Base-by-base conservation (phyloP, 2,797 vertebrate genomes). In the Salarias fasciatus region DNA sequence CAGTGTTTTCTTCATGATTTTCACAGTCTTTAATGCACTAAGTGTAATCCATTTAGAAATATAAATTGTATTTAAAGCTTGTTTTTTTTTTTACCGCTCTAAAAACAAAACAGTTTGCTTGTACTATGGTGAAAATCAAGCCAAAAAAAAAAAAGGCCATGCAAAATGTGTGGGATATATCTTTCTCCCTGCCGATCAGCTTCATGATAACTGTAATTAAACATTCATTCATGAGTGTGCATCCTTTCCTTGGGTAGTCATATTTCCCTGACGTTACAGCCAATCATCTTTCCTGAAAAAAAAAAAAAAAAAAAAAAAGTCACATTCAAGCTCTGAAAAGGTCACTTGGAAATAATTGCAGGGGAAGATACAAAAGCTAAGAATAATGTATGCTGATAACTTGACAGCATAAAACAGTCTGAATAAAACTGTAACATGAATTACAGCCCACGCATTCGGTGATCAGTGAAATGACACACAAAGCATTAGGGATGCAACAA, bases 391-490 rank as follows among this genome's bases (percentile, higher is more conserved):
- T 14, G 5, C 31, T 42, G 74, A 79, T 72, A 73, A 75, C 49
- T 69, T 79, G 70, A 83, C 75, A 63, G 58, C 54, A 65, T 18
- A 60, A 56, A 77, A 72, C 75, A 73, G 33, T 56, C 69, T 60
- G 72, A 83, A 77, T 75, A 70, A 82, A 84, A 76, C 49, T 54
- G 66, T 52, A 69, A 71, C 72, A 72, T 47, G 69, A 84, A 72
- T 81, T 75, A 76, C 69, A 69, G 55, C 69, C 61, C 31, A 63
- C 65, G 41, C 71, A 24, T 53, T 75, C 54, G 65, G 67, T 51
- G 68, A 79, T 79, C 73, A 60, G 58, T 79, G 64, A 79, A 79
- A 83, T 2, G 42, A 65, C 67, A 75, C 73, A 86, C 77, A 83
- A 76, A 70, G 72, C 80, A 72, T 79, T 78, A 76, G 60, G 65